phyloP scores from a whole-genome alignment of 1,140 invertebrate species.

The Oreohelix idahoensis region DNA sequence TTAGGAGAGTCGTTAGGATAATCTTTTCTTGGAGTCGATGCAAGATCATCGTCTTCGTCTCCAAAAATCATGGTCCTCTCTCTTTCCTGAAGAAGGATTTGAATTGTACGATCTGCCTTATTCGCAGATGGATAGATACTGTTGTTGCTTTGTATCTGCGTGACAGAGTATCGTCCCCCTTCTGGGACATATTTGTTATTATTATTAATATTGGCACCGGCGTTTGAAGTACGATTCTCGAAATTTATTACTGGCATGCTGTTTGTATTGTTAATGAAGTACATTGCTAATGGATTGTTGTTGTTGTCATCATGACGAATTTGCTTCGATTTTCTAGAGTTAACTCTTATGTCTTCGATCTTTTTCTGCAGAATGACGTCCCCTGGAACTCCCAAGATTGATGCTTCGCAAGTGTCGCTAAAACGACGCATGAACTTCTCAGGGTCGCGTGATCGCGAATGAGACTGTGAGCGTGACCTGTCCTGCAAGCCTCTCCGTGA shows the following conservation, averaged over 20 bases:
- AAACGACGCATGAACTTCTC: neutral
- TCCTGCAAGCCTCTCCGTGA: neutral
- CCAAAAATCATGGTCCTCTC: constrained; percentile 5
- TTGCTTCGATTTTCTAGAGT: neutral
- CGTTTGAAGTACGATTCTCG: neutral
- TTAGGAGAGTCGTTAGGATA: neutral
- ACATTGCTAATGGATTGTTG: neutral
- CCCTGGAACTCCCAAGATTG: constrained; percentile 29
- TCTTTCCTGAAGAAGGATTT: neutral
- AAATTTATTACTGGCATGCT: neutral
- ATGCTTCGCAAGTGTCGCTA: constrained; percentile 12
- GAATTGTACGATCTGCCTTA: neutral
- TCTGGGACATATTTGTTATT: neutral
- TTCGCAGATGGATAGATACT: neutral
- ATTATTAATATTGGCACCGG: neutral
- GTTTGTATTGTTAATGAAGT: neutral
- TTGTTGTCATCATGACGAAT: constrained; percentile 16
- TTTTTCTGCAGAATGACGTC: constrained; percentile 40
- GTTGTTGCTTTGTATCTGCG: neutral
- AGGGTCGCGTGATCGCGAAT: constrained; percentile 9
- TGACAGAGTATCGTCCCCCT: constrained; percentile 14
- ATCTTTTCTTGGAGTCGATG: neutral
- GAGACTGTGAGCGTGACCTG: neutral
- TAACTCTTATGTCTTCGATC: constrained; percentile 11
- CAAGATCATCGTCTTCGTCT: constrained; percentile 5